phyloP scores from a whole-genome alignment of 2,113 vertebrate species.

The Apus apus region DNA sequence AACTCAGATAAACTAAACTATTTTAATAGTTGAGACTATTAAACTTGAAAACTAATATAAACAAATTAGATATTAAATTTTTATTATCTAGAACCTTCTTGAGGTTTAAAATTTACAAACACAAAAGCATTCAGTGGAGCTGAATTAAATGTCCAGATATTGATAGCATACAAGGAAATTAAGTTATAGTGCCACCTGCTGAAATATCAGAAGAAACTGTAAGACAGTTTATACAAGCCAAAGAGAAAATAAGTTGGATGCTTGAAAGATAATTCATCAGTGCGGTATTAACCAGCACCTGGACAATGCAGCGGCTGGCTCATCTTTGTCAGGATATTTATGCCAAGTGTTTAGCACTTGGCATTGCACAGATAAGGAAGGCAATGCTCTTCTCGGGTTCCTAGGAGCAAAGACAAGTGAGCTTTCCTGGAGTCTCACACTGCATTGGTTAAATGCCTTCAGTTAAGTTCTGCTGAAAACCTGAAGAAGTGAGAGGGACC shows the following conservation, averaged over 20 bases:
- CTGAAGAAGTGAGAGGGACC: not conserved
- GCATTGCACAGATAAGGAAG: not conserved
- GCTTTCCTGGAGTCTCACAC: not conserved
- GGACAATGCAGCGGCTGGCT: not conserved
- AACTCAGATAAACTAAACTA: not conserved
- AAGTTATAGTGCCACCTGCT: constrained; percentile 67
- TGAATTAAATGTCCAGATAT: not conserved
- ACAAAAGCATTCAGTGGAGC: not conserved
- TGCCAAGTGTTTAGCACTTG: not conserved
- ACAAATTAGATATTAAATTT: not conserved
- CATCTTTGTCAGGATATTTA: not conserved
- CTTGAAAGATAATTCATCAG: not conserved
- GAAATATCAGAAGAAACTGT: constrained; percentile 2
- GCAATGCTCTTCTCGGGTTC: not conserved
- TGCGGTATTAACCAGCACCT: not conserved
- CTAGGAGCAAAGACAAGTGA: not conserved
- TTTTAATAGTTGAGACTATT: not conserved
- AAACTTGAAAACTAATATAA: not conserved
- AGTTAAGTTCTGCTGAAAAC: not conserved
- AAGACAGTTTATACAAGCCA: not conserved
- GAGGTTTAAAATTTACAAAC: not conserved
- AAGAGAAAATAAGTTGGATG: not conserved
- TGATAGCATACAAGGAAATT: constrained; percentile 23
- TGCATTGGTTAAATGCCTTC: not conserved
- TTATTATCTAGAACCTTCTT: not conserved